These are phyloP conservation scores for Leptarthrus brevirostris DNA, from an alignment of 2,888 invertebrate genomes.

Conservation along the genomic window DNA sequence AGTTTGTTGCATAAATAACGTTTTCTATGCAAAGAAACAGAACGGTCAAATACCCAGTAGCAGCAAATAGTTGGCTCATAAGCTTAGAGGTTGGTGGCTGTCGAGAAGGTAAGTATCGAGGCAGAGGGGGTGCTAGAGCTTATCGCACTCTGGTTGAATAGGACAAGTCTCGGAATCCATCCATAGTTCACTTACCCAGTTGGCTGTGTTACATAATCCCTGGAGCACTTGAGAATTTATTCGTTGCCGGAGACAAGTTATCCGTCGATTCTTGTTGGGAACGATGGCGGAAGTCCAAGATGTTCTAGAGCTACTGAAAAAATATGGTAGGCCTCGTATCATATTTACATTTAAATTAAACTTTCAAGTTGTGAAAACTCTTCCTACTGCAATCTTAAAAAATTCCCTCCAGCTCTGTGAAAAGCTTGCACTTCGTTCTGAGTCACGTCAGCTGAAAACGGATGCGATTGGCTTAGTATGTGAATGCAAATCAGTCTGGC, in stretches of 20 bases:
- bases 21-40: neutral
- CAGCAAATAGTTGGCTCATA: neutral
- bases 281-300: conserved; percentile 21
- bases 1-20: conserved; percentile 24
- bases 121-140: neutral
- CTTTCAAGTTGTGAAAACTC: neutral
- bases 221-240: conserved; percentile 16
- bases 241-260: conserved; percentile 1
- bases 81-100: neutral
- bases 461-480: neutral
- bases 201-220: conserved; percentile 24
- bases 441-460: conserved; percentile 12
- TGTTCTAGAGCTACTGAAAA: neutral
- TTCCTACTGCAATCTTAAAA: neutral
- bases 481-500: conserved; percentile 13
- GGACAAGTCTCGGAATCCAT: neutral
- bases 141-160: neutral
- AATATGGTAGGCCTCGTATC: neutral
- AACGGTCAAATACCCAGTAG: conserved; percentile 23
- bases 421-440: neutral
- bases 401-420: neutral
- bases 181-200: conserved; percentile 25
- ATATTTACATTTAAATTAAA: conserved; percentile 20
- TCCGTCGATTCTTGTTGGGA: neutral
- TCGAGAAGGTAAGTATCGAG: neutral